Base-by-base conservation (phyloP, 2,113 vertebrate species). In the Caranx melampygus region DNA sequence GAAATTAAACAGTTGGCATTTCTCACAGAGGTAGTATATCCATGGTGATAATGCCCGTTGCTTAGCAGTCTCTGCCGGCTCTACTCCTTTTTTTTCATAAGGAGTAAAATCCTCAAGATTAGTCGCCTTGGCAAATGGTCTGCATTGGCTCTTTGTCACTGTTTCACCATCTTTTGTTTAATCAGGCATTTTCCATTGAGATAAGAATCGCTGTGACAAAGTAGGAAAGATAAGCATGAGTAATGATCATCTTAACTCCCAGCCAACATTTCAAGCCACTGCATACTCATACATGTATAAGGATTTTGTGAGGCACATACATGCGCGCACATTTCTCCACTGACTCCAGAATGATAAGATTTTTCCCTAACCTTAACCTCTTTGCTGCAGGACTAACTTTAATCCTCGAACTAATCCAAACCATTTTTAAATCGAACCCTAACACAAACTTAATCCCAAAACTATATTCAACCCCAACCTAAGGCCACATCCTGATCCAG, bases 121-220 rank as follows among this genome's bases (percentile, higher is more conserved):
- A 87, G 82, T 86, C 42, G 18, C 16, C 62, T 82, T 88, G 84
- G 88, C 81, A 79, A 85, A 74, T 62, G 76, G 78, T 79, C 81
- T 72, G 45, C 33, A 57, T 75, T 82, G 79, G 79, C 75, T 75
- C 75, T 80, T 72, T 83, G 88, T 90, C 72, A 84, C 57, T 84
- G 44, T 87, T 89, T 84, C 59, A 51, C 72, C 80, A 78, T 79
- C 74, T 75, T 91, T 90, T 87, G 80, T 91, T 88, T 83, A 82
- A 91, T 83, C 81, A 69, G 79, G 40, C 79, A 44, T 85, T 90
- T 86, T 81, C 68, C 37, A 61, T 68, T 84, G 75, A 84, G 91
- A 91, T 83, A 78, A 21, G 59, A 80, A 89, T 86, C 74, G 1
- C 84, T 84, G 72, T 83, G 86, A 88, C 87, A 70, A 84, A 80